Evolutionary conservation across 2,797 vertebrate species (phyloP), one percentile per base, ranked within the genome.

Genomic region (Molossus molossus): DNA sequence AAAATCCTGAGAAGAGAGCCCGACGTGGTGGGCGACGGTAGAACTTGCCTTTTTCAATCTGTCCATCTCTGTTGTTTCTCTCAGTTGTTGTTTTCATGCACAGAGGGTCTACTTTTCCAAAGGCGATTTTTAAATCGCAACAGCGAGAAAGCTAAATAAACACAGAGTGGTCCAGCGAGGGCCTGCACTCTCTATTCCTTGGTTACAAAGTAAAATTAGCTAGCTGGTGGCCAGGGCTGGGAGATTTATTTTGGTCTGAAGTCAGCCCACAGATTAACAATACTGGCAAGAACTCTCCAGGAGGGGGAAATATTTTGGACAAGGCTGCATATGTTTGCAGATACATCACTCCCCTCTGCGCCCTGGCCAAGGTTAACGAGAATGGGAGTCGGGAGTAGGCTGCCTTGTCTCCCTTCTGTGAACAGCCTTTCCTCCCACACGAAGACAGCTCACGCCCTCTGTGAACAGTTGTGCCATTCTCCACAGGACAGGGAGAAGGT

Each of bases 241-340:
- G 94, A 97, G 96, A 73, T 96, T 95, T 76, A 4, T 97, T 97
- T 97, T 97, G 96, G 84, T 96, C 95, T 93, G 83, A 90, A 96
- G 94, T 96, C 87, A 96, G 95, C 95, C 6, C 48, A 76, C 53
- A 96, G 95, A 94, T 97, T 95, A 98, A 94, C 83, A 94, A 82
- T 96, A 96, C 21, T 75, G 94, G 96, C 94, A 94, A 94, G 96
- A 97, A 86, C 70, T 64, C 60, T 73, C 87, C 53, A 93, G 90
- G 95, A 96, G 92, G 48, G 96, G 75, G 77, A 90, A 97, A 92
- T 84, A 94, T 80, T 96, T 96, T 97, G 96, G 81, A 57, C 15
- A 29, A 95, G 90, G 81, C 95, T 81, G 33, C 67, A 84, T 29
- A 83, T 91, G 81, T 92, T 94, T 87, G 95, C 90, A 27, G 20